Conservation (phyloP, 2,797 vertebrate species). For the Syngnathus rostellatus region DNA sequence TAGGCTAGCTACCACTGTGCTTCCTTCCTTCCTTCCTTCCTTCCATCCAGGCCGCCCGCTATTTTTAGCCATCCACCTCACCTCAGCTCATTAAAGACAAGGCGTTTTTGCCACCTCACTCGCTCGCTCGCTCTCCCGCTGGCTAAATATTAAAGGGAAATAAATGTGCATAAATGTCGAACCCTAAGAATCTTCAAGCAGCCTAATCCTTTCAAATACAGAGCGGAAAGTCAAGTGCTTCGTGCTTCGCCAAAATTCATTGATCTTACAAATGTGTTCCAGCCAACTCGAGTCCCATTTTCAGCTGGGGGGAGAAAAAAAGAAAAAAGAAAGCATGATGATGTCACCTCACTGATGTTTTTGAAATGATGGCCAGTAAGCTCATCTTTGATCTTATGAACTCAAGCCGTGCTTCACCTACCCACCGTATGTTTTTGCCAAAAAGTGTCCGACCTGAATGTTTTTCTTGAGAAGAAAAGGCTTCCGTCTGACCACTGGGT, state of each 20-base stretch:
- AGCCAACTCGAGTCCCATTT: neutral
- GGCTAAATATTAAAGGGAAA: conserved; percentile 6
- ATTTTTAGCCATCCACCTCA: conserved; percentile 44
- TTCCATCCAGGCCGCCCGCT: conserved; percentile 27
- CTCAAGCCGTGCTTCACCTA: neutral
- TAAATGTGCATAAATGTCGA: neutral
- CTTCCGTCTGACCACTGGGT: neutral
- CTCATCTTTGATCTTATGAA: neutral
- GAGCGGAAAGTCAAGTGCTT: no score
- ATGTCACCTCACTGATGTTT: neutral
- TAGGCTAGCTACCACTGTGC: conserved; percentile 3
- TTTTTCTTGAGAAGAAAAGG: neutral
- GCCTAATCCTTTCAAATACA: no score
- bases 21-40: neutral
- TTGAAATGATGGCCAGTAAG: neutral
- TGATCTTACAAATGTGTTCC: neutral
- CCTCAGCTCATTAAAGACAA: conserved; percentile 29
- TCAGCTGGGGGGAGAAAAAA: neutral
- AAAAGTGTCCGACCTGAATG: neutral
- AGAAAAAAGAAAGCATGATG: neutral
- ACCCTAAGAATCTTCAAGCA: no score
- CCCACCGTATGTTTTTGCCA: neutral
- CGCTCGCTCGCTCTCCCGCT: conserved; percentile 18
- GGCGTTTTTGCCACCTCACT: conserved; percentile 27
- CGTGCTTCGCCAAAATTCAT: no score